These are phyloP conservation scores for Ia io DNA, from an alignment of 2,113 vertebrate genomes.

Conservation along the genomic window DNA sequence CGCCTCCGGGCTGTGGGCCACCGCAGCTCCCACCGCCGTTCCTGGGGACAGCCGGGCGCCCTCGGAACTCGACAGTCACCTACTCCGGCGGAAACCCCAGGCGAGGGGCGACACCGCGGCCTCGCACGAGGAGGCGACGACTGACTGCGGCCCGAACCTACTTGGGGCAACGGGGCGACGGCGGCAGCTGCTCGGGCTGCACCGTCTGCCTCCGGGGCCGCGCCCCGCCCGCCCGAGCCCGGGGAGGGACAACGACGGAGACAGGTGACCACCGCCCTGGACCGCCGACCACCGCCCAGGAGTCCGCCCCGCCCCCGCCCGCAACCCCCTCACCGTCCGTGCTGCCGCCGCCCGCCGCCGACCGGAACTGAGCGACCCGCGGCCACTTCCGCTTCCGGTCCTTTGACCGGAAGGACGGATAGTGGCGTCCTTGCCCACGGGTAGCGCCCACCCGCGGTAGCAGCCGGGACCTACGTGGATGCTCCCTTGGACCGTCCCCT, in stretches of 20 bases:
- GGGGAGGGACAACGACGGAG: no score
- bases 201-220: neutral
- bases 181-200: neutral
- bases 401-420: neutral
- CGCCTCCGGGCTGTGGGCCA: neutral
- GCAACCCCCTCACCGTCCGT: neutral
- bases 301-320: accelerated
- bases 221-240: neutral
- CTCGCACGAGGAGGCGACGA: neutral
- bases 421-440: accelerated
- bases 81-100: neutral
- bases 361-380: neutral
- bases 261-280: no score
- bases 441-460: no score
- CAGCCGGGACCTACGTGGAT: accelerated
- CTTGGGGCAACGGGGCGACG: neutral
- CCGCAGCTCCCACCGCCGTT: neutral
- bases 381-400: conserved; percentile 60
- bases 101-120: neutral
- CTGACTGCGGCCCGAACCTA: neutral
- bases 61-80: neutral
- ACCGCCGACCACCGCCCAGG: neutral
- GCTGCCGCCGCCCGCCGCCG: neutral
- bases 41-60: neutral
- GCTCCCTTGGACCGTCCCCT: no score